phyloP scores from a whole-genome alignment of 2,797 vertebrate species.

The Mionectes olivaceus region DNA sequence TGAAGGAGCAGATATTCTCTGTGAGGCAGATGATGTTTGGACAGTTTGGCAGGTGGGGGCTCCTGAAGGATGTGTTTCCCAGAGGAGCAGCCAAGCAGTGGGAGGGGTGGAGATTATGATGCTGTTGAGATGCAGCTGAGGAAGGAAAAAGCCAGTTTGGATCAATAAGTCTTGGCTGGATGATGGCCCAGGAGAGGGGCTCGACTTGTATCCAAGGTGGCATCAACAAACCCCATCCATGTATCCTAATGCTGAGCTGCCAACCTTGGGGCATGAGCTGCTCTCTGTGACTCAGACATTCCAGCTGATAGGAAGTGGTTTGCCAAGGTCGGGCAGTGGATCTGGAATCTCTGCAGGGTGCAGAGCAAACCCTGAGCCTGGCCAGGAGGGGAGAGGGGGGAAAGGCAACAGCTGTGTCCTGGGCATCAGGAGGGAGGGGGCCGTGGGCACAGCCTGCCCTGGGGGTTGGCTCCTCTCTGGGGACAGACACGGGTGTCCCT shows the following conservation, averaged over 20 bases:
- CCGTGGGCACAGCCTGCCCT: not conserved
- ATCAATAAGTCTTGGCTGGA: not conserved
- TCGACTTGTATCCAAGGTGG: not conserved
- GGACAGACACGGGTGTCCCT: fast-evolving
- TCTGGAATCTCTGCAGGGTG: not conserved
- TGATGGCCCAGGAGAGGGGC: not conserved
- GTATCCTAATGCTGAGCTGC: fast-evolving
- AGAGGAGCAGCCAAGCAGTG: not conserved
- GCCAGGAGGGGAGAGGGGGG: fast-evolving
- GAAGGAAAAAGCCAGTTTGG: not conserved
- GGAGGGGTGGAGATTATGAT: fast-evolving
- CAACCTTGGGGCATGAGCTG: not conserved
- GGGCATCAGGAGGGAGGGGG: fast-evolving
- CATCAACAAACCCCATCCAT: not conserved
- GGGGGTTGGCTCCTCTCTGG: fast-evolving
- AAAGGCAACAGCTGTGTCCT: fast-evolving
- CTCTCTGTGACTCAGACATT: not conserved
- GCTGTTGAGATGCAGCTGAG: not conserved
- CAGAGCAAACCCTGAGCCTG: not conserved
- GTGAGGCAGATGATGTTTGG: fast-evolving
- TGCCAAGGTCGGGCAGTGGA: not conserved
- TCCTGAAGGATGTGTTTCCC: not conserved
- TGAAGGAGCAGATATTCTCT: not conserved
- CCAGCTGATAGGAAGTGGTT: not conserved
- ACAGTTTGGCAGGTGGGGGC: not conserved